These are phyloP conservation scores for Xyrichtys novacula DNA, from an alignment of 2,797 vertebrate genomes.

Conservation along the genomic window DNA sequence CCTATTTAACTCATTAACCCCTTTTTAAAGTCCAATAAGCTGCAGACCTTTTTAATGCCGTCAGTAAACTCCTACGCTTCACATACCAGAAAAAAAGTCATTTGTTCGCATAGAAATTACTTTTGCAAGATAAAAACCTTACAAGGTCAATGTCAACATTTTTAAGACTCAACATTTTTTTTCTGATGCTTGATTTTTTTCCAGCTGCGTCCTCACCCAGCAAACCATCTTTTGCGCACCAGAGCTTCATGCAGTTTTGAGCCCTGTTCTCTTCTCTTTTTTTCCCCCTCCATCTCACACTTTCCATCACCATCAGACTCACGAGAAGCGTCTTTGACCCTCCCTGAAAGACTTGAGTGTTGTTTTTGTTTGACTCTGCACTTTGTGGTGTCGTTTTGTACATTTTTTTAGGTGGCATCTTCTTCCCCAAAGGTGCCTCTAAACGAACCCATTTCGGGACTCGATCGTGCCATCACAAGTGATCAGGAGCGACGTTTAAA, in stretches of 20 bases:
- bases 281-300: not conserved
- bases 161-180: not conserved
- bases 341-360: not conserved
- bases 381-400: not conserved
- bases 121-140: too few relatives aligned
- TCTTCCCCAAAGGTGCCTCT: not conserved
- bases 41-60: too few relatives aligned
- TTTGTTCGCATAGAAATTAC: too few relatives aligned
- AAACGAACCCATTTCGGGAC: constrained; percentile 2
- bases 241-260: constrained; percentile 2
- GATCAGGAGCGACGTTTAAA: constrained; percentile 31
- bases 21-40: too few relatives aligned
- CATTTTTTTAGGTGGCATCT: not conserved
- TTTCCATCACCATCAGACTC: not conserved
- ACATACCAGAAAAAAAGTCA: too few relatives aligned
- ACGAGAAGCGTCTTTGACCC: not conserved
- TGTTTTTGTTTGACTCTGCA: not conserved
- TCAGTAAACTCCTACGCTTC: too few relatives aligned
- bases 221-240: constrained; percentile 11
- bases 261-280: not conserved
- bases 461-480: not conserved
- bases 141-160: too few relatives aligned
- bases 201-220: constrained; percentile 10
- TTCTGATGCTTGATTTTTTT: not conserved
- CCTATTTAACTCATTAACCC: too few relatives aligned